Conservation (phyloP, 1,140 invertebrate genomes). For the Drosophila simulans region DNA sequence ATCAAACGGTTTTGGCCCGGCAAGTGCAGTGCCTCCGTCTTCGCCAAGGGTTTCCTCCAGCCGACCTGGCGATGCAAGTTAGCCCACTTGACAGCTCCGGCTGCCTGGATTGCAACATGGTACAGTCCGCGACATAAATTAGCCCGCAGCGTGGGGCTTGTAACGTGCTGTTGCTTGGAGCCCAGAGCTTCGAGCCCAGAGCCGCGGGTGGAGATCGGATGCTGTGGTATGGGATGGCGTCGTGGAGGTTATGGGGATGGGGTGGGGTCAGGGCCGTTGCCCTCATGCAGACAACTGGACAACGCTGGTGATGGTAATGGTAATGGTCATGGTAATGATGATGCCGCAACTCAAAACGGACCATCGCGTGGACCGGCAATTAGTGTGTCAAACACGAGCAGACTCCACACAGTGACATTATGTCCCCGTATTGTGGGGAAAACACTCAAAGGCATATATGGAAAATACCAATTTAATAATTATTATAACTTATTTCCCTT, state of each 20-base stretch:
- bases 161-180: not conserved
- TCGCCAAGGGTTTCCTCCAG: conserved; percentile 5
- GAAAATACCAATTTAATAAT: not conserved
- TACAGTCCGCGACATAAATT: conserved; percentile 14
- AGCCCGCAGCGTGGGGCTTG: not conserved
- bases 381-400: conserved; percentile 64
- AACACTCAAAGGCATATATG: not conserved
- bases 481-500: not conserved
- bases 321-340: conserved; percentile 30
- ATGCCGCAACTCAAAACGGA: conserved; percentile 56
- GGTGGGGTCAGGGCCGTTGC: conserved; percentile 42
- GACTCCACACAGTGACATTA: conserved; percentile 5
- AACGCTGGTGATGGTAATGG: not conserved
- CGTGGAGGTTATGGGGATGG: not conserved
- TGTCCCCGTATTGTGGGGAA: not conserved
- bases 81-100: conserved; percentile 3
- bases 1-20: conserved; percentile 13
- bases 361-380: conserved; percentile 73
- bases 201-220: conserved; percentile 2
- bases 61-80: conserved; percentile 6
- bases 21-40: conserved; percentile 14
- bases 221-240: not conserved
- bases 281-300: conserved; percentile 3
- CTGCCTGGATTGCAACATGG: conserved; percentile 27
- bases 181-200: not conserved